phyloP scores from a whole-genome alignment of 2,113 vertebrate species.

The Pluvialis apricaria region DNA sequence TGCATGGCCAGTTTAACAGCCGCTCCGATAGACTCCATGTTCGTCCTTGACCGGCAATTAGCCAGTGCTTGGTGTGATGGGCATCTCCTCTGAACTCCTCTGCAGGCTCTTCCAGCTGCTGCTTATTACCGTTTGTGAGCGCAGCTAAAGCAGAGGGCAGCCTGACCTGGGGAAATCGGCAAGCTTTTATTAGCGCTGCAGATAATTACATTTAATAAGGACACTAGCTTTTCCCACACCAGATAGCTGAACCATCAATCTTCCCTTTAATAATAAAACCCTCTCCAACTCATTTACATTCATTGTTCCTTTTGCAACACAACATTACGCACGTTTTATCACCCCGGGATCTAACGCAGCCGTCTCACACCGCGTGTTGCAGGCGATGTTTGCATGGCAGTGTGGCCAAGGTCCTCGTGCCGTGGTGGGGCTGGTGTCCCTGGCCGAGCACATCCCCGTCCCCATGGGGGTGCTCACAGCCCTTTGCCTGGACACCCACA shows the following conservation, averaged over 20 bases:
- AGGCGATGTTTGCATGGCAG: neutral
- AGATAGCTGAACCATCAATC: constrained; percentile 50
- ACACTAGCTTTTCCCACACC: constrained; percentile 49
- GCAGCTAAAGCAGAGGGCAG: neutral
- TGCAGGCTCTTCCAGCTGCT: neutral
- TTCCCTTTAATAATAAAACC: constrained; percentile 45
- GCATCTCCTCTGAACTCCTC: neutral
- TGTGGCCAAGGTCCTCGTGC: neutral
- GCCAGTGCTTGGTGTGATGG: neutral
- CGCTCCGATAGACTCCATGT: fast-evolving
- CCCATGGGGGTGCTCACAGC: fast-evolving
- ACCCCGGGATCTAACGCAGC: neutral
- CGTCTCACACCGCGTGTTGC: neutral
- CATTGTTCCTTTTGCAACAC: constrained; percentile 2
- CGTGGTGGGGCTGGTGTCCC: neutral
- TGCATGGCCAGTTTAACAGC: neutral
- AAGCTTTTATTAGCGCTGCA: constrained; percentile 32
- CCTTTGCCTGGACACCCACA: neutral
- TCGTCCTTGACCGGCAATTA: constrained; percentile 19
- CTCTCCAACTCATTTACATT: constrained; percentile 25
- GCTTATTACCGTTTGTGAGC: neutral
- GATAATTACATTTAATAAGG: constrained; percentile 66
- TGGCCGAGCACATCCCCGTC: fast-evolving
- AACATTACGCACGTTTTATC: neutral
- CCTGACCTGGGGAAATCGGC: neutral